A percentile compares a stretch with the other conserved stretches of the same genome.
phyloP scores from a whole-genome alignment of 2,888 invertebrate genomes.

The Xylophagus ater region DNA sequence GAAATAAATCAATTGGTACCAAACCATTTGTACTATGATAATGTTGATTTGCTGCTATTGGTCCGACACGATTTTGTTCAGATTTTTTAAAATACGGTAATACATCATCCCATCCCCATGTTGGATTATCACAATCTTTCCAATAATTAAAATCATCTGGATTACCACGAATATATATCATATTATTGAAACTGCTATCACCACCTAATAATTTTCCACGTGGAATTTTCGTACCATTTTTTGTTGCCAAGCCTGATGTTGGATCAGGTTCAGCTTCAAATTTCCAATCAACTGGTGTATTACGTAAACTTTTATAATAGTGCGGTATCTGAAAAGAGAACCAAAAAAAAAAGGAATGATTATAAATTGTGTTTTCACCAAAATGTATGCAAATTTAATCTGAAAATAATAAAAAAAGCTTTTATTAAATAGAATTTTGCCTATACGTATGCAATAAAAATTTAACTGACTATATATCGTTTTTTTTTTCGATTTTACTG shows the following conservation, averaged over 20 bases:
- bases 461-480: too few relatives aligned
- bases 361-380: too few relatives aligned
- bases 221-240: conserved; percentile 29
- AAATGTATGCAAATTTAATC: too few relatives aligned
- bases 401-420: too few relatives aligned
- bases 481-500: too few relatives aligned
- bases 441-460: too few relatives aligned
- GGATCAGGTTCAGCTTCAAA: conserved; percentile 10
- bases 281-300: conserved; percentile 15
- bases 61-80: conserved; percentile 29
- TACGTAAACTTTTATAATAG: too few relatives aligned
- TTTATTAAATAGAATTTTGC: too few relatives aligned
- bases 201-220: conserved; percentile 41
- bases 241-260: conserved; percentile 6
- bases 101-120: conserved; percentile 59
- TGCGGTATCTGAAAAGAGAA: too few relatives aligned
- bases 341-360: too few relatives aligned
- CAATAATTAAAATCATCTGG: conserved; percentile 48
- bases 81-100: conserved; percentile 69
- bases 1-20: conserved; percentile 41
- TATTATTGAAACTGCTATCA: conserved; percentile 39
- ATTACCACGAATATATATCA: conserved; percentile 49
- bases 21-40: conserved; percentile 41
- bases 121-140: conserved; percentile 44
- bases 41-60: conserved; percentile 3